Evolutionary conservation across 2,113 vertebrate genomes (phyloP).

Genomic region (Paramormyrops kingsleyae): DNA sequence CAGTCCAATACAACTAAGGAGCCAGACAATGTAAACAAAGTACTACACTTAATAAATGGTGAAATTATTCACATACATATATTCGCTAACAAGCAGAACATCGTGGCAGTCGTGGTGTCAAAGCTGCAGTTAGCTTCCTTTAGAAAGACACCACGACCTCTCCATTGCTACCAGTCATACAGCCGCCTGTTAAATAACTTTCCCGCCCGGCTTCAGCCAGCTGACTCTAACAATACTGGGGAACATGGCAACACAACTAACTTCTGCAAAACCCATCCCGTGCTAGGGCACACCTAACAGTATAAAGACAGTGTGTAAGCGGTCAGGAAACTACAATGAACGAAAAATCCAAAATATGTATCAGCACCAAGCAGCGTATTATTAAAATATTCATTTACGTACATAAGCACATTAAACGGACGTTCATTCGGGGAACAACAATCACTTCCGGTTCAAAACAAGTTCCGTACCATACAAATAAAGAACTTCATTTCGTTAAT

Average conservation of each 20-base stretch:
- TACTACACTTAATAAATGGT: neutral
- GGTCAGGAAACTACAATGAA: neutral
- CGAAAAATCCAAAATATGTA: neutral
- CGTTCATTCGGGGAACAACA: neutral
- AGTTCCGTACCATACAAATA: neutral
- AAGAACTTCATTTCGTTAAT: neutral
- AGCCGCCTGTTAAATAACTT: neutral
- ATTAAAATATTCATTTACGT: neutral
- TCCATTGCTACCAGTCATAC: neutral
- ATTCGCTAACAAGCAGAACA: neutral
- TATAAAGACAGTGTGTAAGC: neutral
- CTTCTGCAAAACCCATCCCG: neutral
- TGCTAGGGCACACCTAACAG: neutral
- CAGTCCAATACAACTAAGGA: neutral
- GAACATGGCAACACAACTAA: neutral
- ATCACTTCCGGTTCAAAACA: neutral
- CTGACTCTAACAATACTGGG: neutral
- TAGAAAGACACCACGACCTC: neutral
- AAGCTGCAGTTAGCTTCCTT: neutral
- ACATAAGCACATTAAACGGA: neutral
- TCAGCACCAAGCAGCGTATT: neutral
- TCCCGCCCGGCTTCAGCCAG: neutral
- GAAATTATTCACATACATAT: neutral
- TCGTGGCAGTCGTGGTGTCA: neutral
- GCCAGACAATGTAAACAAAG: neutral